A percentile compares a stretch with the other conserved stretches of the same genome.
These are phyloP conservation scores for Coelinius sp. DNA, from an alignment of 2,888 invertebrate genomes.

Conservation along the genomic window DNA sequence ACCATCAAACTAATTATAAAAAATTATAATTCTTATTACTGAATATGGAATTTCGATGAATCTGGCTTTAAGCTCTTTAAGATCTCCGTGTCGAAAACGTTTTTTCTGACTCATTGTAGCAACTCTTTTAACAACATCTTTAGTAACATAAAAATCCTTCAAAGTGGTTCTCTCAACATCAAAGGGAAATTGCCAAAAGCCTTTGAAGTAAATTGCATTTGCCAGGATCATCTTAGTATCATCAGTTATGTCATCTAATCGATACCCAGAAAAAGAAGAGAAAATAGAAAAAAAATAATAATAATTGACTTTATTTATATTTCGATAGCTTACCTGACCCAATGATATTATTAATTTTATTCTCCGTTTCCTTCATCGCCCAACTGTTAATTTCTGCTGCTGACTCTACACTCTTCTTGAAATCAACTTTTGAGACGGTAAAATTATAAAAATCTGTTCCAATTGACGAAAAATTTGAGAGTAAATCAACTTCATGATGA, in stretches of 20 bases:
- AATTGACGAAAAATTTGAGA: conserved; percentile 73
- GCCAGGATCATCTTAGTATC: conserved; percentile 81
- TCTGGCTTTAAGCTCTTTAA: conserved; percentile 73
- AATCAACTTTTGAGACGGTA: conserved; percentile 77
- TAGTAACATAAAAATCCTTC: conserved; percentile 76
- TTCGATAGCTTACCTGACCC: conserved; percentile 67
- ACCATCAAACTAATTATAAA: not conserved
- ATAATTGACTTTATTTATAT: conserved; percentile 9
- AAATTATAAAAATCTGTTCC: conserved; percentile 78
- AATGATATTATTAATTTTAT: conserved; percentile 85
- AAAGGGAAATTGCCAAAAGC: conserved; percentile 81
- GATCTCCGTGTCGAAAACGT: conserved; percentile 71
- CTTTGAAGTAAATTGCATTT: conserved; percentile 90
- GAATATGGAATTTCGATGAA: conserved; percentile 82
- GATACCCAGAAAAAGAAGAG: conserved; percentile 24
- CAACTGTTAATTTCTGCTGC: conserved; percentile 81
- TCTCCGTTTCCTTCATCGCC: conserved; percentile 83
- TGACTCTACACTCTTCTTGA: conserved; percentile 71
- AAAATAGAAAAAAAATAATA: not conserved
- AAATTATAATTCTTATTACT: conserved; percentile 55
- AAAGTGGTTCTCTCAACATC: conserved; percentile 64
- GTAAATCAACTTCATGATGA: conserved; percentile 72
- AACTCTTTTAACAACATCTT: conserved; percentile 74
- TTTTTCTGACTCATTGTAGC: conserved; percentile 81
- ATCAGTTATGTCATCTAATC: conserved; percentile 72